Conservation (phyloP, 2,888 invertebrate species). For the Pyrrhosoma nymphula region DNA sequence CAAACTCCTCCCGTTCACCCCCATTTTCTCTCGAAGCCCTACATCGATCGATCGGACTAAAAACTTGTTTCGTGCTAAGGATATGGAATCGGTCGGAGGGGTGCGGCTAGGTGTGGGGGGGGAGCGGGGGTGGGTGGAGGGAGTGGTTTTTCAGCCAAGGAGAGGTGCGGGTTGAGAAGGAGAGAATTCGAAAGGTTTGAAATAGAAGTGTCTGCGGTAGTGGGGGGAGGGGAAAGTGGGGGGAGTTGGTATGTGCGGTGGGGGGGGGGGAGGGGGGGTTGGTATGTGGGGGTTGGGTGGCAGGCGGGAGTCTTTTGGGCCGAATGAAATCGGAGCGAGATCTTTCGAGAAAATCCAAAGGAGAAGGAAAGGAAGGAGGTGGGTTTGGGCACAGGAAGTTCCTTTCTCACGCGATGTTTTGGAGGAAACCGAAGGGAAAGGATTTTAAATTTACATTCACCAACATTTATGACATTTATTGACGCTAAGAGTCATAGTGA, state of each 20-base stretch:
- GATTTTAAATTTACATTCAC: too few species aligned
- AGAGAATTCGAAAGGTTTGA: background rate
- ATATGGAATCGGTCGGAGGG: background rate
- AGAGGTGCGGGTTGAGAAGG: background rate
- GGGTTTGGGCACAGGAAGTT: background rate
- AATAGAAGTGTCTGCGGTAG: background rate
- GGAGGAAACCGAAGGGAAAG: background rate
- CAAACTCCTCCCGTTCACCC: too few species aligned
- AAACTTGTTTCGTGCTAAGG: constrained; percentile 28
- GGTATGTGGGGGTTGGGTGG: background rate
- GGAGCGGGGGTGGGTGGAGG: background rate
- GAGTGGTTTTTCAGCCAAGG: background rate
- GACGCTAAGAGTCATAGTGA: too few species aligned
- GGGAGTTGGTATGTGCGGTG: background rate
- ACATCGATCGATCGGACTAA: background rate
- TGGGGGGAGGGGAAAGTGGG: background rate
- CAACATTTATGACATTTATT: too few species aligned
- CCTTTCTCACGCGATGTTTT: background rate
- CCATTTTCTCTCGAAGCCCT: too few species aligned
- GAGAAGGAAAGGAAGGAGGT: background rate
- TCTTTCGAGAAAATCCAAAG: too few species aligned
- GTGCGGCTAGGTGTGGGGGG: background rate
- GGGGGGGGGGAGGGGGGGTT: background rate
- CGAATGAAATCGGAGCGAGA: background rate
- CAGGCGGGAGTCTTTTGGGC: background rate